These are phyloP conservation scores for Philotrypesis tridentata DNA, from an alignment of 1,140 invertebrate species.

Conservation along the genomic window DNA sequence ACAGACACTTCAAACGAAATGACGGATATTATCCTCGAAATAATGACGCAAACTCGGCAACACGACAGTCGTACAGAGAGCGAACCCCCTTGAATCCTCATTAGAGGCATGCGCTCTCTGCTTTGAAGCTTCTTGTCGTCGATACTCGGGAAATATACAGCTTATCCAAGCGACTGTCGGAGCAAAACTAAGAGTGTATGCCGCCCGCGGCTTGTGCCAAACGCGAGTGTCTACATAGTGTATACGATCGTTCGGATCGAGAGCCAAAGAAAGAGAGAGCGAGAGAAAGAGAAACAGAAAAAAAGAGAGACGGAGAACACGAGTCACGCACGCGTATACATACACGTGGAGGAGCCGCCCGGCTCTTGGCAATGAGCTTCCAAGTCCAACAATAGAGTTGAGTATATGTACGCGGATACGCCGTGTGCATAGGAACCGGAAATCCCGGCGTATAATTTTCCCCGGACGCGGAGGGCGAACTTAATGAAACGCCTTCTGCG, in stretches of 20 bases:
- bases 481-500: not conserved
- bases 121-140: not conserved
- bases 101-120: too few species aligned
- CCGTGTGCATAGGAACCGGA: constrained; percentile 6
- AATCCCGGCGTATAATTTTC: constrained; percentile 25
- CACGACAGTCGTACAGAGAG: not conserved
- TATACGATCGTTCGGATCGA: not conserved
- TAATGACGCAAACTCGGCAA: not conserved
- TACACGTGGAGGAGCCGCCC: too few species aligned
- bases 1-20: not conserved
- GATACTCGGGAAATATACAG: not conserved
- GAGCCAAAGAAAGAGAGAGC: not conserved
- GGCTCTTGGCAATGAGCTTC: not conserved
- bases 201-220: too few species aligned
- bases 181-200: not conserved
- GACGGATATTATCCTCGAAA: not conserved
- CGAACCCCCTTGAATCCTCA: not conserved
- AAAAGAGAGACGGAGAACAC: not conserved
- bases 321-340: not conserved
- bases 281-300: not conserved
- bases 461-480: not conserved
- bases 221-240: too few species aligned
- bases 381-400: not conserved
- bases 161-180: not conserved
- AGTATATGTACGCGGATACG: not conserved